Base-by-base conservation (phyloP, 2,113 vertebrate species). In the Sinocyclocheilus maitianheensis region DNA sequence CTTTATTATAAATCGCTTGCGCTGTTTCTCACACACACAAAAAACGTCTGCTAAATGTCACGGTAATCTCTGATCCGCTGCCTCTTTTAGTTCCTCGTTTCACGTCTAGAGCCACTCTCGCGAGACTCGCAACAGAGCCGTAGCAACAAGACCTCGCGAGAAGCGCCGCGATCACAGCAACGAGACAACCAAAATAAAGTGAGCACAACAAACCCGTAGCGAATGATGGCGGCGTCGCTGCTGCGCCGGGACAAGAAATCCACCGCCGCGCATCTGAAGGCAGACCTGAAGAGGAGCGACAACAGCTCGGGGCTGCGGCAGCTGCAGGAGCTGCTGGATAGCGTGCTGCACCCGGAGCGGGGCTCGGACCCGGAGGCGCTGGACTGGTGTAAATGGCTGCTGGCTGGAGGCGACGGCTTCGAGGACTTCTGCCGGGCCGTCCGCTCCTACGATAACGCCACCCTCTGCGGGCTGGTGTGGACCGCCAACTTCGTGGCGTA, bases 401-500 rank as follows among this genome's bases (percentile, higher is more conserved):
- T 99, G 90, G 96, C 98, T 48, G 97, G 97, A 89, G 98, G 97
- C 78, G 96, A 97, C 89, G 95, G 95, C n/a, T 98, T 97, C 95
- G 97, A 99, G 40, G 95, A 97, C 91, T 99, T 99, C 95, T 97
- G 97, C 92, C 95, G 95, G 89, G 96, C 96, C 65, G 97, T 99
- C 91, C 95, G 97, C 87, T 96, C 96, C 93, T 99, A 98, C 92
- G 97, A 99, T 93, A 97, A 98, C 92, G 97, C 97, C 89, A 97
- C 97, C 82, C 95, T 99, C 67, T 99, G 98, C 94, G 98, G 98
- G 88, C 95, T 99, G 93, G 98, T 99, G 53, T 99, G 98, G 98
- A 99, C 98, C 9, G 98, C 98, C 80, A 99, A 99, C 94, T 99
- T 99, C 93, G 98, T 99, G 93, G 98, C 98, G 65, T 99, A 99